Evolutionary conservation across 2,797 vertebrate genomes (phyloP).

Genomic region (Characodon lateralis): DNA sequence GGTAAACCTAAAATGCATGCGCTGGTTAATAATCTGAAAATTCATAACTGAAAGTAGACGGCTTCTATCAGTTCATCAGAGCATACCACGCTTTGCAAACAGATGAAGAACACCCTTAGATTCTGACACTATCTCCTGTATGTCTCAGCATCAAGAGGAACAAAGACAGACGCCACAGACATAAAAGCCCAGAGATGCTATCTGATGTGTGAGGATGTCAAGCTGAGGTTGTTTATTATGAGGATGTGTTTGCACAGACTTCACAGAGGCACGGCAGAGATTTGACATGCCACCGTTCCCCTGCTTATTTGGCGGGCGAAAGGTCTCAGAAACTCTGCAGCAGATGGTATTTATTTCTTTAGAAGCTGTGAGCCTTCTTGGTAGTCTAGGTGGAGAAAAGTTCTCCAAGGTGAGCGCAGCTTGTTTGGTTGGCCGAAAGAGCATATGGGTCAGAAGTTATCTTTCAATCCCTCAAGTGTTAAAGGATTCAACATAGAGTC

Average conservation of each 20-base stretch:
- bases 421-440: slow-evolving; percentile 5
- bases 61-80: slow-evolving; percentile 2
- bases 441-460: slow-evolving; percentile 16
- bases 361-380: slow-evolving; percentile 25
- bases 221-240: slow-evolving; percentile 40
- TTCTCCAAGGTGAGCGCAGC: slow-evolving; percentile 5
- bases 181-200: slow-evolving; percentile 48
- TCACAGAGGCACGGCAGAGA: slow-evolving; percentile 29
- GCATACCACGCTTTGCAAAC: slow-evolving; percentile 12
- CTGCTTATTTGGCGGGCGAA: slow-evolving; percentile 54
- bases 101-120: slow-evolving; percentile 14
- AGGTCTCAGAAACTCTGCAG: slow-evolving; percentile 42
- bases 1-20: not conserved
- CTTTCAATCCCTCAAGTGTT: slow-evolving; percentile 26
- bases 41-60: not conserved
- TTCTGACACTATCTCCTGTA: slow-evolving; percentile 27
- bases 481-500: slow-evolving; percentile 20
- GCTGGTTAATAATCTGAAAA: not conserved
- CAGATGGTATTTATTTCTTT: slow-evolving; percentile 62
- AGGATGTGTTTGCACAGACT: slow-evolving; percentile 36
- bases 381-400: slow-evolving; percentile 27
- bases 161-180: slow-evolving; percentile 43
- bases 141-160: slow-evolving; percentile 23
- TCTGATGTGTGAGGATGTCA: slow-evolving; percentile 44
- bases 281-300: slow-evolving; percentile 32